Evolutionary conservation across 2,797 vertebrate genomes (phyloP), one percentile per base, ranked within the genome.

Genomic region (Pachyuromys duprasi): DNA sequence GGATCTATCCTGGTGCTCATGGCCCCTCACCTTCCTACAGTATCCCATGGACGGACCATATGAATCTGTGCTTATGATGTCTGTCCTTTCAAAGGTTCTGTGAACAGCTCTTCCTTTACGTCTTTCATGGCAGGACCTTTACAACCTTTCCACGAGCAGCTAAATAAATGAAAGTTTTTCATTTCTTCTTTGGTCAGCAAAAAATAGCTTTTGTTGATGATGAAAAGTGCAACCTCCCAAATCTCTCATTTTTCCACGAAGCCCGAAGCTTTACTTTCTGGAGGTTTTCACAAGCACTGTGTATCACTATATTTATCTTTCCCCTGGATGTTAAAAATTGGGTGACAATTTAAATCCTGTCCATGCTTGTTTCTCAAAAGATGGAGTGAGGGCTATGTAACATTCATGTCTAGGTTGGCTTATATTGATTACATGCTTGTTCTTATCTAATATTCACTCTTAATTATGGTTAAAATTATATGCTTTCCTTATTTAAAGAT

Each of bases 111-210:
- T 97, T 97, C 97, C 96, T 97, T 97, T 97, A 93, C 57, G 70
- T 94, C 97, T 97, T 98, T 97, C 96, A 98, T 97, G 92, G 67
- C 80, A 93, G 92, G 96, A 97, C 97, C 97, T 97, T 97, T 92
- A 90, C 95, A 97, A 97, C 97, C 97, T 97, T 97, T 97, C 90
- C 83, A 93, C 82, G 76, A 96, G 95, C 70, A 82, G 94, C 96
- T 96, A 97, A 97, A 97, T 97, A 98, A 98, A 97, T 97, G 97
- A 98, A 98, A 96, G 93, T 96, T 97, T 98, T 97, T 96, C 96
- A 94, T 97, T 98, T 96, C 97, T 98, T 97, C 96, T 97, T 94
- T 97, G 94, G 95, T 97, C 97, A 97, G 87, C 97, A 97, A 97
- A 98, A 97, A 97, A 86, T 97, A 97, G 95, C 97, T 97, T 97